Percentiles rank a stretch among this genome's conserved stretches.
phyloP scores from a whole-genome alignment of 2,888 invertebrate genomes.

The Lasioglossum villosulum region DNA sequence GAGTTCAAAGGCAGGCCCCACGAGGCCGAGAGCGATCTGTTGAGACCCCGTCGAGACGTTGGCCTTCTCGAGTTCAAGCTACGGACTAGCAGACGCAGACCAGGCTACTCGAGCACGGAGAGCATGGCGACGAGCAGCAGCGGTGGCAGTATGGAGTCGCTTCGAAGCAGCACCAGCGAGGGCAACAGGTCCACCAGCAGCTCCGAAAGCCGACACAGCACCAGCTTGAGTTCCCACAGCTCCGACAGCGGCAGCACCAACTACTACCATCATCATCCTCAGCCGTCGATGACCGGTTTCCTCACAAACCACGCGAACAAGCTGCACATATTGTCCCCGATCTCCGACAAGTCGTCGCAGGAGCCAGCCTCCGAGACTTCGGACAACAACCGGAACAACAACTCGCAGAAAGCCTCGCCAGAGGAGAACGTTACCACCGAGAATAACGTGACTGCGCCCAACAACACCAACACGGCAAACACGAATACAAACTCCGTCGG shows the following conservation, averaged over 20 bases:
- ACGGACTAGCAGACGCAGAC: slow-evolving; percentile 87
- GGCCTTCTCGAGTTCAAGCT: slow-evolving; percentile 87
- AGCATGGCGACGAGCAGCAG: slow-evolving; percentile 95
- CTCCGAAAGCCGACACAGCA: slow-evolving; percentile 93
- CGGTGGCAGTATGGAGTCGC: slow-evolving; percentile 94
- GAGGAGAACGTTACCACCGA: slow-evolving; percentile 87
- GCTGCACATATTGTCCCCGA: slow-evolving; percentile 94
- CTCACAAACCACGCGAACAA: slow-evolving; percentile 90
- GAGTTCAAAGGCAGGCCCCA: slow-evolving; percentile 90
- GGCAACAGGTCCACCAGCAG: slow-evolving; percentile 94
- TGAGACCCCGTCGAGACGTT: slow-evolving; percentile 83
- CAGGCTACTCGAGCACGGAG: slow-evolving; percentile 92
- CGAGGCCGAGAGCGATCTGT: slow-evolving; percentile 77
- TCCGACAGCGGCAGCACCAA: slow-evolving; percentile 91
- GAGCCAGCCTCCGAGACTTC: slow-evolving; percentile 94
- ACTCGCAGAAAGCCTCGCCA: slow-evolving; percentile 91
- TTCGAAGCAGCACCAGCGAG: slow-evolving; percentile 94
- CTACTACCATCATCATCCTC: slow-evolving; percentile 84
- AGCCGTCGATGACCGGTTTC: slow-evolving; percentile 87
- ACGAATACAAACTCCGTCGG: slow-evolving; percentile 76
- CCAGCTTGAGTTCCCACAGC: slow-evolving; percentile 93
- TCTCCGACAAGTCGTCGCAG: slow-evolving; percentile 95
- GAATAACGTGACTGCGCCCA: slow-evolving; percentile 75
- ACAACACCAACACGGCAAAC: slow-evolving; percentile 78
- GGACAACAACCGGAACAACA: slow-evolving; percentile 92